phyloP scores from a whole-genome alignment of 35 echinoderm and acorn worm genomes.

The Antedon bifida region DNA sequence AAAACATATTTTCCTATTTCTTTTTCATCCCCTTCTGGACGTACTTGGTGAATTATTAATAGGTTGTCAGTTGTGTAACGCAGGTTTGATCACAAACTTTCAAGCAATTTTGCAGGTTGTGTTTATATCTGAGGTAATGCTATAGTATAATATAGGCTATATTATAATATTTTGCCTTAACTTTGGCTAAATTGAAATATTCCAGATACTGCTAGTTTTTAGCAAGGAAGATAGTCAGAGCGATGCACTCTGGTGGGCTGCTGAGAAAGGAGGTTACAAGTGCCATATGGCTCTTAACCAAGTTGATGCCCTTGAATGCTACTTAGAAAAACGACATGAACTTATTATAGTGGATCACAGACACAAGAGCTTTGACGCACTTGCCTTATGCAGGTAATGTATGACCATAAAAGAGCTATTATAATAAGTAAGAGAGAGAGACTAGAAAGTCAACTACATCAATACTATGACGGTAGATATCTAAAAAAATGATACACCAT shows the following conservation, averaged over 20 bases:
- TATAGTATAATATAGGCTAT: neutral
- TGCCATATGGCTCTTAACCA: conserved; percentile 69
- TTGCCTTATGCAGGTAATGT: conserved; percentile 78
- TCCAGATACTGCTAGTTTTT: conserved; percentile 86
- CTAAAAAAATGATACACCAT: no score
- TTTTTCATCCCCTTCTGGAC: no score
- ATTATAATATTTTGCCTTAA: no score
- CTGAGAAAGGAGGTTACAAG: conserved; percentile 95
- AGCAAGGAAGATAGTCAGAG: conserved; percentile 88
- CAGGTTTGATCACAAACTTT: neutral
- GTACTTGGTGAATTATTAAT: neutral
- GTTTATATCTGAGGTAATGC: neutral
- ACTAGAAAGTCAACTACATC: no score
- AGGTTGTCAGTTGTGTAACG: neutral
- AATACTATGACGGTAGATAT: no score
- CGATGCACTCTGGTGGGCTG: conserved; percentile 80
- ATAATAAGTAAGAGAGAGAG: no score
- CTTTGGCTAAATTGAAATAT: no score
- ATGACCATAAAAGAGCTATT: no score
- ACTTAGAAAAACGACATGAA: conserved; percentile 86
- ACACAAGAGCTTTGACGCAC: conserved; percentile 72
- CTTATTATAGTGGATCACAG: conserved; percentile 83
- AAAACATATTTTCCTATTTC: no score
- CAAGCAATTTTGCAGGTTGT: no score
- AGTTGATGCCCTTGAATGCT: conserved; percentile 68